Conservation (phyloP, 2,797 vertebrate species). For the Taenioides sp. region DNA sequence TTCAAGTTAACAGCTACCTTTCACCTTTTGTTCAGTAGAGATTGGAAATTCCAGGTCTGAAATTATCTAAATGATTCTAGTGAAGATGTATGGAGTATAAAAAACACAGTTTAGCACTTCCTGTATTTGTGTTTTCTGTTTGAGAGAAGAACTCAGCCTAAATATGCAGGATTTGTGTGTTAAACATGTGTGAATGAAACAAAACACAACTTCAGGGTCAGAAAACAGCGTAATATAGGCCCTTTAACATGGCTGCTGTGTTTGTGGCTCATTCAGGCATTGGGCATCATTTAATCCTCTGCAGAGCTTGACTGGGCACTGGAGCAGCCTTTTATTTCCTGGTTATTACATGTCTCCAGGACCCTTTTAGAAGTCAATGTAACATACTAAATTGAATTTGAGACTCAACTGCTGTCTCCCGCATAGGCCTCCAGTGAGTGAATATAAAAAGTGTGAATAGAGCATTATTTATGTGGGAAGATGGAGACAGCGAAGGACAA, state of each 20-base stretch:
- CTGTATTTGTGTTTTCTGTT: no score
- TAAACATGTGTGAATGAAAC: no score
- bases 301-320: slow-evolving; percentile 42
- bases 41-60: no score
- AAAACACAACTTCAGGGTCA: no score
- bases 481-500: slow-evolving; percentile 53
- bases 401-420: slow-evolving; percentile 40
- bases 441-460: slow-evolving; percentile 59
- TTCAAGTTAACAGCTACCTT: no score
- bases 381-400: slow-evolving; percentile 66
- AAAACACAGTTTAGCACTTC: no score
- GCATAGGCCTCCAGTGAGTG: slow-evolving; percentile 49
- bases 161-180: no score
- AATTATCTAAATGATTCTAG: no score
- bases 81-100: no score
- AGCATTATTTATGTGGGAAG: slow-evolving; percentile 58
- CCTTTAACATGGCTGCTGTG: neutral
- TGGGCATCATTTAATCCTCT: slow-evolving; percentile 40
- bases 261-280: slow-evolving; percentile 29
- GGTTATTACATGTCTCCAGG: slow-evolving; percentile 44
- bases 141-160: no score
- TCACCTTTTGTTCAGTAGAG: no score
- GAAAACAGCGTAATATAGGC: no score
- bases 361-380: slow-evolving; percentile 52
- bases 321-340: slow-evolving; percentile 51